Conservation (phyloP, 2,888 invertebrate genomes). For the Euphydryas editha region DNA sequence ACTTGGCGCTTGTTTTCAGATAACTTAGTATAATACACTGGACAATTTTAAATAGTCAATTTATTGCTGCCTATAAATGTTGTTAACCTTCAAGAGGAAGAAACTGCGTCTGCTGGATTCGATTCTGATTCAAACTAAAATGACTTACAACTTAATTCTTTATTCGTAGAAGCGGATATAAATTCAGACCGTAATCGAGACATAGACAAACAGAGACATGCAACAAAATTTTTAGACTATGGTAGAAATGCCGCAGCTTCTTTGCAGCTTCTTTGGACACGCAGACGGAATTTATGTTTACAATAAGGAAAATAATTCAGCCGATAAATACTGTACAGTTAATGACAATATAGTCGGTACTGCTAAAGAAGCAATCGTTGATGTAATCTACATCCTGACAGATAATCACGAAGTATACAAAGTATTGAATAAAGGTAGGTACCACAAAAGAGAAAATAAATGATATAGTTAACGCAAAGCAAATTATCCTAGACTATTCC, state of each 20-base stretch:
- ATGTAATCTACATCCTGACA: constrained; percentile 60
- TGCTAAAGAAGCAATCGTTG: constrained; percentile 40
- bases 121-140: constrained; percentile 32
- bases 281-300: constrained; percentile 59
- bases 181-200: constrained; percentile 31
- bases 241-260: constrained; percentile 55
- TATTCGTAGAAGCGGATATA: constrained; percentile 49
- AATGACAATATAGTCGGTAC: constrained; percentile 47
- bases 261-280: constrained; percentile 56
- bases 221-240: constrained; percentile 53
- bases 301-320: constrained; percentile 41
- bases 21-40: constrained; percentile 35
- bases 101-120: constrained; percentile 20
- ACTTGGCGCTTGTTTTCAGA: constrained; percentile 31
- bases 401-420: constrained; percentile 59
- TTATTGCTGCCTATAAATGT: constrained; percentile 45
- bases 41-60: constrained; percentile 45
- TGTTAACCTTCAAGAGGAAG: constrained; percentile 39
- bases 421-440: constrained; percentile 61
- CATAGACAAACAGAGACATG: constrained; percentile 43
- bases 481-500: constrained; percentile 60
- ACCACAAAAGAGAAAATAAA: constrained; percentile 56
- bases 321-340: constrained; percentile 47
- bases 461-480: constrained; percentile 54
- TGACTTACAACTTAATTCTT: constrained; percentile 32